Base-by-base conservation (phyloP, 2,797 vertebrate genomes). In the Manis crassicaudata region DNA sequence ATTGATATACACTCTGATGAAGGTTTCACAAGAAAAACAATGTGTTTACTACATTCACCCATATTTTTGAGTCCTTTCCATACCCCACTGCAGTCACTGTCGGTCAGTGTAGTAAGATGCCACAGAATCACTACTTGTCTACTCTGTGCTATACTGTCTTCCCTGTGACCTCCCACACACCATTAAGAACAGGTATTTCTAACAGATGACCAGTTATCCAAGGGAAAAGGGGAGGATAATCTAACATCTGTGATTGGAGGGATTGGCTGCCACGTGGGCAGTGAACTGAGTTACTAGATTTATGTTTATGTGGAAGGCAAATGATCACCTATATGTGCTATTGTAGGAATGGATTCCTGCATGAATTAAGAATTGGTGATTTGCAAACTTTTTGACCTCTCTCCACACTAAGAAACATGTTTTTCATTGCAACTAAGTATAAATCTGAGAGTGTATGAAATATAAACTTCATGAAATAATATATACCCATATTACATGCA, bases 311-410 rank as follows among this genome's bases (percentile, higher is more conserved):
- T 58, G 63, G 29, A 73, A 73, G 37, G 70, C 84, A 9, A 62
- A 67, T 37, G 60, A 62, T 90, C 29, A 92, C 70, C 27, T 52
- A 7, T 85, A 50, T 75, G 20, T 37, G 54, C 40, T 82, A 79
- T 7, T 58, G 7, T 80, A 56, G 81, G 21, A 83, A 72, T 82
- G 18, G 54, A 60, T 70, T 90, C 27, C 67, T 90, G 35, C 20
- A 40, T 68, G 16, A 82, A 29, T 73, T 89, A 92, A 62, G 70
- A 87, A 63, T 83, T 77, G 13, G 21, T 77, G 46, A 20, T 58
- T 90, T 90, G 72, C 20, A 65, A 76, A 90, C 56, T 83, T 87
- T 35, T 91, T 82, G 35, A 87, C 32, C 14, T 70, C 40, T 90
- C 0, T 76, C 17, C 20, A 43, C 8, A 65, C 17, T 87, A 52